Base-by-base conservation (phyloP, 2,888 invertebrate genomes). In the Clanis bilineata region DNA sequence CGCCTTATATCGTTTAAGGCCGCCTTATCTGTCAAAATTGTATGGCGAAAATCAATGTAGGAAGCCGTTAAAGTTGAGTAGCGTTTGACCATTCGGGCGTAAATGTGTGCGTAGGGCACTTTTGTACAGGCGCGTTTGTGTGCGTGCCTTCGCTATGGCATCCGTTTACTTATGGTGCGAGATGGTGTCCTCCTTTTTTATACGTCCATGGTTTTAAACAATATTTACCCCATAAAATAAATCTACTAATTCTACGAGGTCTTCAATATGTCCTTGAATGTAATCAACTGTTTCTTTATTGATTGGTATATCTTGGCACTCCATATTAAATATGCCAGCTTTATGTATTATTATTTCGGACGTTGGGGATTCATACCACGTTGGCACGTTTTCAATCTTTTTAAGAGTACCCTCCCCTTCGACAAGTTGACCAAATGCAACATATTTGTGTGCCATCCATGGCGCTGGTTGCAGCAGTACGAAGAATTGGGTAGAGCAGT, bases 391-490 rank as follows among this genome's bases (percentile, higher is more conserved):
- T 82, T 96, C 95, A 41, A 96, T 94, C 65, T 82, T 83, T 60
- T 90, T 82, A 41, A 96, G 82, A 12, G 94, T 93, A 51, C 91
- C 82, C 60, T 93, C 94, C 1, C 96, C 96, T 68, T 95, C 95
- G 38, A 96, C 87, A 2, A 96, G 85, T 83, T 95, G 94, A 1
- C 95, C 96, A 77, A 96, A 96, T 1, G 95, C 96, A 4, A 96
- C 96, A 74, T 95, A 95, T 83, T 93, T 94, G 62, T 90, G 85
- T 68, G 94, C 93, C 95, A 96, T 95, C 96, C 96, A 96, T 3
- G 92, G 84, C 3, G 94, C 91, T 3, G 95, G 93, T 80, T 94
- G 94, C 15, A 96, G 84, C 12, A 94, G 90, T 15, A 96, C 90
- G 74, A 94, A 94, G 79, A 96, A 96, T 82, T 96, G 95, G 1